Evolutionary conservation across 1,140 invertebrate species (phyloP).

Genomic region (Monomorium pharaonis): DNA sequence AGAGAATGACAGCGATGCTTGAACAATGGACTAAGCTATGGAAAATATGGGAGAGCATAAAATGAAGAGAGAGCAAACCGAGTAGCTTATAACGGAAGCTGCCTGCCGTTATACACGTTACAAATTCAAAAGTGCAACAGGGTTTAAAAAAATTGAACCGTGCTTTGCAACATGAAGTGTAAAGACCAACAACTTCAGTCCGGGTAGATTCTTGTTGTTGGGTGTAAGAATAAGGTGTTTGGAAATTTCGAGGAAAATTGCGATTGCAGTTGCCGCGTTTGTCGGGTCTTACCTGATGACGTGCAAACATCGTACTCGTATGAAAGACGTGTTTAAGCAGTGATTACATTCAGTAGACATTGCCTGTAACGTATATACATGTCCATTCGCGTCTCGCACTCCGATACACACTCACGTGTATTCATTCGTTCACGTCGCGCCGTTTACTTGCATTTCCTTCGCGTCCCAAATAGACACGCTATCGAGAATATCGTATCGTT

Average conservation of each 20-base stretch:
- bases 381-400: constrained; percentile 11
- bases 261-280: constrained; percentile 22
- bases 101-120: background rate
- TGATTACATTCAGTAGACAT: constrained; percentile 63
- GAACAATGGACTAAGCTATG: background rate
- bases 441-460: constrained; percentile 15
- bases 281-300: constrained; percentile 47
- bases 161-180: background rate
- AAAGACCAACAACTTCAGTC: background rate
- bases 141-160: background rate
- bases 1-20: constrained; percentile 14
- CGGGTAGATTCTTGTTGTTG: background rate
- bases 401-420: constrained; percentile 17
- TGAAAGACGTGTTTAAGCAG: constrained; percentile 42
- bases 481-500: background rate
- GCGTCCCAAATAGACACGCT: background rate
- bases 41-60: background rate
- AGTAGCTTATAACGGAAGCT: background rate
- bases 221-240: background rate
- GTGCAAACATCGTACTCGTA: constrained; percentile 8
- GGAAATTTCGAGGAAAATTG: constrained; percentile 17
- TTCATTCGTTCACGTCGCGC: constrained; percentile 11
- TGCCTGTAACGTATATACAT: constrained; percentile 65
- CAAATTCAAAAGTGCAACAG: background rate
- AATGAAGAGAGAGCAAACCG: background rate